These are phyloP conservation scores for Calliscelio sp. DNA, from an alignment of 2,888 invertebrate genomes.

Conservation along the genomic window DNA sequence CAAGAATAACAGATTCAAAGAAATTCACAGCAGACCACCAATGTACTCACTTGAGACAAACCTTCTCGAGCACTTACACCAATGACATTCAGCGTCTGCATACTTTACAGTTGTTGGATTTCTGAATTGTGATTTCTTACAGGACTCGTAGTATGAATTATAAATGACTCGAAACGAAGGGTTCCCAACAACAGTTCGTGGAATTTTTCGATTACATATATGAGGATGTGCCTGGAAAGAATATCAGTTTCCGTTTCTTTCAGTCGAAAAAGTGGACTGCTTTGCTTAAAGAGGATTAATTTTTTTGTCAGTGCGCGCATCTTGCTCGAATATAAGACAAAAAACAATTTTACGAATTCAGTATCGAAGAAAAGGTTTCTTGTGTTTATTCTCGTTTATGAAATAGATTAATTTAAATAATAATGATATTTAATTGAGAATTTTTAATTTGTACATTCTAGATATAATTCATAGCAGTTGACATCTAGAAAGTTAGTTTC, in stretches of 20 bases:
- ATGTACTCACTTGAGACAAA: slow-evolving; percentile 43
- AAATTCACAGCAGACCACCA: slow-evolving; percentile 60
- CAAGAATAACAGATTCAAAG: slow-evolving; percentile 49
- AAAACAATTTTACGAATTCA: no score
- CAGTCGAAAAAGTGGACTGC: slow-evolving; percentile 13
- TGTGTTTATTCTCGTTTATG: no score
- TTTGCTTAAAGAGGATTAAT: no score
- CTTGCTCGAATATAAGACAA: no score
- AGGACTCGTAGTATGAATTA: slow-evolving; percentile 72
- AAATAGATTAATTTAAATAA: no score
- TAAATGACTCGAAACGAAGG: slow-evolving; percentile 68
- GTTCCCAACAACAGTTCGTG: slow-evolving; percentile 54
- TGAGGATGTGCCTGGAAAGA: slow-evolving; percentile 43
- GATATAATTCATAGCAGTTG: no score
- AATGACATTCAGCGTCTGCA: slow-evolving; percentile 57
- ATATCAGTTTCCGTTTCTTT: slow-evolving; percentile 51
- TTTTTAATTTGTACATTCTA: no score
- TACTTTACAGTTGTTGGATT: slow-evolving; percentile 65
- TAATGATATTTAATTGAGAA: no score
- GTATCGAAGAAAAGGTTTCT: no score
- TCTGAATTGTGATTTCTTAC: slow-evolving; percentile 67
- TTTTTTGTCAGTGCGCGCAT: no score
- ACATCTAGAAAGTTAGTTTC: no score
- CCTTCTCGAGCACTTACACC: slow-evolving; percentile 51
- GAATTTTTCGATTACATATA: slow-evolving; percentile 55